These are phyloP conservation scores for Drosophila fuyamai DNA, from an alignment of 1,140 invertebrate genomes.

Conservation along the genomic window DNA sequence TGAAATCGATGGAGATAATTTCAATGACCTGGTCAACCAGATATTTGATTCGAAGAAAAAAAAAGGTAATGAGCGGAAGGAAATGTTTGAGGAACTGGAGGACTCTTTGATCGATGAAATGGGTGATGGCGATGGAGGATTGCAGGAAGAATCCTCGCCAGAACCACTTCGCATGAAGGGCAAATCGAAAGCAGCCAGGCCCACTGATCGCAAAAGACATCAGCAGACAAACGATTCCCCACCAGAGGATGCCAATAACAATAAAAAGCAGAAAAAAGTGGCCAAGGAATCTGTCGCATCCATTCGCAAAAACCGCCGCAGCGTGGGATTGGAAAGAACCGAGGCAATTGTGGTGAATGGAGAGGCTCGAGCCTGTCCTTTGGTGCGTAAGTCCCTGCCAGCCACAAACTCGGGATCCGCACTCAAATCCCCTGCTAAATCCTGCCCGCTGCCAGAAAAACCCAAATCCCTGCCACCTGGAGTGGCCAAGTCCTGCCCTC, in stretches of 20 bases:
- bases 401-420: neutral
- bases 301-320: neutral
- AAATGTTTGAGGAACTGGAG: neutral
- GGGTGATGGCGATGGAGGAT: neutral
- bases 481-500: neutral
- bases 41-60: no score
- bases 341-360: neutral
- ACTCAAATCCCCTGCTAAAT: conserved; percentile 22
- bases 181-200: neutral
- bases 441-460: conserved; percentile 20
- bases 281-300: neutral
- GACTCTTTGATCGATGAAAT: neutral
- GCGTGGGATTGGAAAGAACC: neutral
- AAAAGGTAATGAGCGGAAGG: neutral
- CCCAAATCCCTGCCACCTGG: neutral
- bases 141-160: neutral
- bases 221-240: neutral
- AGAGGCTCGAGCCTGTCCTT: conserved; percentile 6
- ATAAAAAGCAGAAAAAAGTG: neutral
- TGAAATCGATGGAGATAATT: no score
- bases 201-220: conserved; percentile 1
- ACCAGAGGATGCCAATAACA: neutral
- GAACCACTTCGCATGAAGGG: neutral
- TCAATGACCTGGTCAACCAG: no score
- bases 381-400: conserved; percentile 21